Base-by-base conservation (phyloP, 2,888 invertebrate genomes). In the Polydrusus cervinus region DNA sequence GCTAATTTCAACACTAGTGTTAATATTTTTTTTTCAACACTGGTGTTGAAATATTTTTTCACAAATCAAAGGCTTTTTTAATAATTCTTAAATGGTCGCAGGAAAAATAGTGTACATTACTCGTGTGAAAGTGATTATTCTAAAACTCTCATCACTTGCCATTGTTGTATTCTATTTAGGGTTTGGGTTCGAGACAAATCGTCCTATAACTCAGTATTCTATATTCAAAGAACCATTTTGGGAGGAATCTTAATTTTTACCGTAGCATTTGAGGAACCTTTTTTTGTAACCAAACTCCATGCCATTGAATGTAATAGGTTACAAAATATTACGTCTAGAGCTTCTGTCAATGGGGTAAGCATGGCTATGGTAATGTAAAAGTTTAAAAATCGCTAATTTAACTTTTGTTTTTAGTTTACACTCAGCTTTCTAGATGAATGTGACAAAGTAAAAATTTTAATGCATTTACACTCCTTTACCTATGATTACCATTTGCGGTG, bases 401-500 rank as follows among this genome's bases (percentile, higher is more conserved):
- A 34, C 8, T 20, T 45, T 18, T 43, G 78, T 79, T 66, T 81
- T 86, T 85, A 91, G 90, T 91, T 91, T 82, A 90, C 90, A 71
- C 83, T 90, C 75, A 90, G 90, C 80, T 93, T 92, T 82, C 84
- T 92, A 81, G 92, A 92, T 81, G 91, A 92, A 82, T 91, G 91
- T 81, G 93, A 93, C 83, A 90, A 91, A 82, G 91, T 93, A 75
- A 93, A 92, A 84, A 90, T 92, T 75, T 88, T 91, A 75, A 92
- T 93, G 88, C 94, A 94, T 85, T 87, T 93, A 68, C 94, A 94
- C 86, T 94, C 94, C 3, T 94, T 94, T 84, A 92, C 93, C 0
- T 93, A 93, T 81, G 94, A 94, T 86, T 94, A 92, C 85, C 94
- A 94, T 84, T 86, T 94, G 74, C 89, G 93, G 45, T 90, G 90